Conservation (phyloP, 2,888 invertebrate species). For the Leptogaster cylindrica region DNA sequence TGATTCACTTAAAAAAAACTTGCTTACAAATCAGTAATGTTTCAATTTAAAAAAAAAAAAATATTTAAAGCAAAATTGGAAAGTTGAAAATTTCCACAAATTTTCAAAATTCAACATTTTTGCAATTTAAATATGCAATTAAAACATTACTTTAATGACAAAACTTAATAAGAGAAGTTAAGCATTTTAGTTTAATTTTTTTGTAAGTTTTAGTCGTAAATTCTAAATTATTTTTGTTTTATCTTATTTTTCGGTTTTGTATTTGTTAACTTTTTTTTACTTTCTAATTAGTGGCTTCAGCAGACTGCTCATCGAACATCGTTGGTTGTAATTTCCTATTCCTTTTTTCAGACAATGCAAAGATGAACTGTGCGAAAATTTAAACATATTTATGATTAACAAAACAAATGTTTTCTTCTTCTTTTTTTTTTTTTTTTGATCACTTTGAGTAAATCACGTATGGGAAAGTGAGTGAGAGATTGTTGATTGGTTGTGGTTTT, state of each 20-base stretch:
- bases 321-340: constrained; percentile 42
- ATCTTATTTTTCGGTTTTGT: constrained; percentile 15
- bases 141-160: constrained; percentile 8
- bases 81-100: constrained; percentile 10
- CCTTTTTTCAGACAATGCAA: constrained; percentile 35
- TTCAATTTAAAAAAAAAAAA: constrained; percentile 44
- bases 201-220: constrained; percentile 34
- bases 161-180: constrained; percentile 16
- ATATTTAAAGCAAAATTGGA: constrained; percentile 6
- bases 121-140: neutral
- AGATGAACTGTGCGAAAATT: neutral
- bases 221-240: constrained; percentile 11
- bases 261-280: constrained; percentile 33
- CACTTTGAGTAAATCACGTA: constrained; percentile 46
- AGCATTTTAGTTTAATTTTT: constrained; percentile 43
- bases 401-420: too few relatives aligned
- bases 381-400: too few relatives aligned
- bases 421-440: constrained; percentile 41
- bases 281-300: constrained; percentile 45
- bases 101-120: constrained; percentile 16
- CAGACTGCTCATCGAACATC: constrained; percentile 47
- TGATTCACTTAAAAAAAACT: constrained; percentile 46
- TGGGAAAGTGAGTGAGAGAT: neutral
- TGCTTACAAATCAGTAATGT: constrained; percentile 42
- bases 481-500: neutral